Conservation (phyloP, 2,888 invertebrate genomes). For the Helleia helle region DNA sequence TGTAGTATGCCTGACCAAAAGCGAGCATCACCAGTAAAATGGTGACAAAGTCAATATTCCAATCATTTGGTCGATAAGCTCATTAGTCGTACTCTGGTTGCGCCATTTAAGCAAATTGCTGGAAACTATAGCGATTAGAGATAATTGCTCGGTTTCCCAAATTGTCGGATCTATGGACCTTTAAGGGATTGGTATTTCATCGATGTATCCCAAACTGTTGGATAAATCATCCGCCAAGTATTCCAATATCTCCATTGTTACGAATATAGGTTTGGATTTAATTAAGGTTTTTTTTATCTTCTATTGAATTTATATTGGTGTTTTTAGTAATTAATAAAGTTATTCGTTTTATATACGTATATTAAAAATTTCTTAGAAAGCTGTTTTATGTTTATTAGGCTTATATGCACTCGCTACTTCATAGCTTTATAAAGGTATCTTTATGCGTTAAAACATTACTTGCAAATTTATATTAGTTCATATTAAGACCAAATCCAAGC, state of each 20-base stretch:
- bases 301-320: too few species aligned
- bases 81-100: slow-evolving; percentile 45
- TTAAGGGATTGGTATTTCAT: slow-evolving; percentile 18
- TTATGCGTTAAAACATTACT: too few species aligned
- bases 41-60: slow-evolving; percentile 34
- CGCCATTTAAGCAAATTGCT: slow-evolving; percentile 34
- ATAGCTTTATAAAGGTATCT: too few species aligned
- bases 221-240: slow-evolving; percentile 16
- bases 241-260: neutral
- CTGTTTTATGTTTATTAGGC: too few species aligned
- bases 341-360: too few species aligned
- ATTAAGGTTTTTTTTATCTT: too few species aligned
- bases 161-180: slow-evolving; percentile 39
- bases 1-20: too few species aligned
- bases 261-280: neutral
- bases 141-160: slow-evolving; percentile 54
- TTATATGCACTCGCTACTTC: too few species aligned
- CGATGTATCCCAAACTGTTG: slow-evolving; percentile 15
- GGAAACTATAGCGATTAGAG: slow-evolving; percentile 54
- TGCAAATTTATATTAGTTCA: too few species aligned
- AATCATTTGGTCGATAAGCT: slow-evolving; percentile 28
- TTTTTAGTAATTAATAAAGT: too few species aligned
- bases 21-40: neutral
- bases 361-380: too few species aligned
- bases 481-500: too few species aligned